phyloP scores from a whole-genome alignment of 2,797 vertebrate species.

The Arnoldichthys spilopterus region DNA sequence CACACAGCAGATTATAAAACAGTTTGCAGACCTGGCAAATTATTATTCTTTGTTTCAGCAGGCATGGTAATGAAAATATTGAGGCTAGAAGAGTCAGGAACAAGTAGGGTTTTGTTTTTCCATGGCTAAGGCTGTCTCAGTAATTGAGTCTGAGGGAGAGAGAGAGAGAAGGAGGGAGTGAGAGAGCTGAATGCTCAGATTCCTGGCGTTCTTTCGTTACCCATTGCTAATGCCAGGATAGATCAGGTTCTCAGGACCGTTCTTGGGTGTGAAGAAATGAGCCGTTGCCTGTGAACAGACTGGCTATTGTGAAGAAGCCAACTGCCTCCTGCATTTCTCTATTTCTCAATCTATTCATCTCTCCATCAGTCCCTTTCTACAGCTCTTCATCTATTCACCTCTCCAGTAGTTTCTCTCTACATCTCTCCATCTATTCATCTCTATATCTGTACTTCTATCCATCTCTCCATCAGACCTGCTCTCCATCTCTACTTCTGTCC shows the following conservation, averaged over 20 bases:
- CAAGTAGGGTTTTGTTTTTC: slow-evolving; percentile 37
- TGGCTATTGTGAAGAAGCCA: slow-evolving; percentile 64
- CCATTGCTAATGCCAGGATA: slow-evolving; percentile 35
- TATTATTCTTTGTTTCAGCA: slow-evolving; percentile 32
- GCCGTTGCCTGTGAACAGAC: slow-evolving; percentile 63
- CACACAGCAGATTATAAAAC: slow-evolving; percentile 2
- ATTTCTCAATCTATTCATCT: slow-evolving; percentile 8
- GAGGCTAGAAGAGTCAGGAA: slow-evolving; percentile 18
- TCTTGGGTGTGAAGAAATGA: slow-evolving; percentile 66
- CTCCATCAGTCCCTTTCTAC: no score
- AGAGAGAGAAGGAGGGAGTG: slow-evolving; percentile 50
- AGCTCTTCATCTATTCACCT: background rate
- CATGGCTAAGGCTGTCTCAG: slow-evolving; percentile 1
- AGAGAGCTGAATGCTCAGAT: slow-evolving; percentile 42
- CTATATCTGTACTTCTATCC: slow-evolving; percentile 49
- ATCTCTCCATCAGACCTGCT: slow-evolving; percentile 55
- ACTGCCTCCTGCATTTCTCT: slow-evolving; percentile 60
- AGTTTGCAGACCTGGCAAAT: slow-evolving; percentile 2
- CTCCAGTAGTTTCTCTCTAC: no score
- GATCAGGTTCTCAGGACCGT: slow-evolving; percentile 56
- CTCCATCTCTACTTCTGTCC: background rate
- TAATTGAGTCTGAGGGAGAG: slow-evolving; percentile 26
- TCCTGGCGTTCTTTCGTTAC: slow-evolving; percentile 49
- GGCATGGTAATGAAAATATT: slow-evolving; percentile 35
- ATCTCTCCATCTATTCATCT: background rate